phyloP scores from a whole-genome alignment of 2,113 vertebrate species.

The Pampusana beccarii region DNA sequence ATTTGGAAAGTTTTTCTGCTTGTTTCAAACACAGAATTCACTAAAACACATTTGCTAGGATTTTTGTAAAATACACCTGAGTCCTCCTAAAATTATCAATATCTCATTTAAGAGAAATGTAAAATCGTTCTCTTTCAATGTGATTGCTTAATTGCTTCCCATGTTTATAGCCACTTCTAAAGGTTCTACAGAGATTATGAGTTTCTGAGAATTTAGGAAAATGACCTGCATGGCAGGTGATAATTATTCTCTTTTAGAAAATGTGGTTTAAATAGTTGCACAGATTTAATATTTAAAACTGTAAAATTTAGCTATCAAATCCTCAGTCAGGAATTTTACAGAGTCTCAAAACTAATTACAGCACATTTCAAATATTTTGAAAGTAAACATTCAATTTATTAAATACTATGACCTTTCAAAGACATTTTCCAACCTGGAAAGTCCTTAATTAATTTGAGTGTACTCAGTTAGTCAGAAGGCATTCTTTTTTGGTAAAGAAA shows the following conservation, averaged over 20 bases:
- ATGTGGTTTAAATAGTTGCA: not conserved
- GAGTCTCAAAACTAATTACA: not conserved
- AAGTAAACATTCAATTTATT: not conserved
- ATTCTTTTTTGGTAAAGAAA: not conserved
- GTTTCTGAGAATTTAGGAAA: not conserved
- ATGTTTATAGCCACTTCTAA: not conserved
- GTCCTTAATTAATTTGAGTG: not conserved
- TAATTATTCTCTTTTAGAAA: not conserved
- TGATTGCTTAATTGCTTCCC: not conserved
- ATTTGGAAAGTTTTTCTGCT: not conserved
- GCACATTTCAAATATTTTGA: not conserved
- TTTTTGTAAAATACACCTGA: not conserved
- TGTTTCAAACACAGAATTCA: not conserved
- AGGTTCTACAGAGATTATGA: not conserved
- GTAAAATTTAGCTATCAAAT: not conserved
- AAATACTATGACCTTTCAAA: not conserved
- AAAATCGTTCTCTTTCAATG: not conserved
- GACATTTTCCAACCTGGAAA: not conserved
- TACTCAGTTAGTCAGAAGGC: not conserved
- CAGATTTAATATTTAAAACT: not conserved
- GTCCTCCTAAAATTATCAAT: not conserved
- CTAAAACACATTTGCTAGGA: not conserved
- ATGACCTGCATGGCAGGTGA: not conserved
- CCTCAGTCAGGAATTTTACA: not conserved
- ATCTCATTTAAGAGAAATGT: not conserved